A percentile compares a stretch with the other conserved stretches of the same genome.
Conservation (phyloP, 2,888 invertebrate species). For the Pegoplata infirma region DNA sequence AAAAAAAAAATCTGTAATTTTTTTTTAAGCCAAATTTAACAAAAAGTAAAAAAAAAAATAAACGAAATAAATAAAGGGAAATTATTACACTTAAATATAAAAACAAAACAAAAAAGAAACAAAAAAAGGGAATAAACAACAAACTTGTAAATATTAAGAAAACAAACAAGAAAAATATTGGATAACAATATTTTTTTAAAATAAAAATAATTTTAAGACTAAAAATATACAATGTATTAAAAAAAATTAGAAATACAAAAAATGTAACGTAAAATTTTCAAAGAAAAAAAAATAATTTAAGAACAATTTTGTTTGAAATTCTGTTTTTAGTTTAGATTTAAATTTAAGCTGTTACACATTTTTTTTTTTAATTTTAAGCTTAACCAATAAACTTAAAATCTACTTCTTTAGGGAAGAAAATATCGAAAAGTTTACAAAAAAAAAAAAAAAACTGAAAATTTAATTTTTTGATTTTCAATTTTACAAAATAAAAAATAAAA, state of each 20-base stretch:
- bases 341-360: neutral
- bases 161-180: no score
- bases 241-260: no score
- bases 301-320: neutral
- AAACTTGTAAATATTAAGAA: slow-evolving; percentile 34
- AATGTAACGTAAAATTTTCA: no score
- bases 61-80: slow-evolving; percentile 49
- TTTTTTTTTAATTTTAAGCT: neutral
- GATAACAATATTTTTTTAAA: no score
- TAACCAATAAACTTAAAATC: neutral
- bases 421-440: neutral
- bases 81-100: slow-evolving; percentile 61
- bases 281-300: no score
- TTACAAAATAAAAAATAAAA: neutral
- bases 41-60: slow-evolving; percentile 30
- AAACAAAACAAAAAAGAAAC: slow-evolving; percentile 1
- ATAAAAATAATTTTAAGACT: no score
- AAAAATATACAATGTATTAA: no score
- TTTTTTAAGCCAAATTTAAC: neutral
- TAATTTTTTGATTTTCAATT: neutral
- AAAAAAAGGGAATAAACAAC: slow-evolving; percentile 40
- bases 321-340: neutral
- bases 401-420: no score
- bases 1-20: neutral
- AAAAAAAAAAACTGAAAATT: neutral